Percentiles rank a stretch among this genome's conserved stretches.
These are phyloP conservation scores for Cochlearius cochlearius DNA, from an alignment of 2,113 vertebrate species.

Conservation along the genomic window DNA sequence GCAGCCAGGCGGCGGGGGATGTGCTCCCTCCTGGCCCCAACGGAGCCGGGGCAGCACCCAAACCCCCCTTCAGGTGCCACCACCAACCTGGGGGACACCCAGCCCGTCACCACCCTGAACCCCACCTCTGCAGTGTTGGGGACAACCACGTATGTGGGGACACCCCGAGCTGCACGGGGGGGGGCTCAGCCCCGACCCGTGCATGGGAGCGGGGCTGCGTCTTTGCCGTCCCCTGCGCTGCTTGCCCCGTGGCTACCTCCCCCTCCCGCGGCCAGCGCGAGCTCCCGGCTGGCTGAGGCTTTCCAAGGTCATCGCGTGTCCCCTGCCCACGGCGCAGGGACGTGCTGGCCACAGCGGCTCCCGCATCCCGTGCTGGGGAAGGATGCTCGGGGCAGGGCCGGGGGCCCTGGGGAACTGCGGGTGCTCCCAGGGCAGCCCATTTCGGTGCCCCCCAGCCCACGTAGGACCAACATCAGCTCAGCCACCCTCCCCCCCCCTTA, in stretches of 20 bases:
- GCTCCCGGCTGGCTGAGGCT: background rate
- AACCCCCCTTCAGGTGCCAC: background rate
- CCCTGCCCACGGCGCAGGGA: background rate
- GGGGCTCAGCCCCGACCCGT: rapidly evolving
- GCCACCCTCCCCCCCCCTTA: background rate
- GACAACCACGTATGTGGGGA: rapidly evolving
- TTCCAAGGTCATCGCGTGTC: background rate
- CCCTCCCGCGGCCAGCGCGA: rapidly evolving
- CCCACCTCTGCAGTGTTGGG: background rate
- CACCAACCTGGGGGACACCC: background rate
- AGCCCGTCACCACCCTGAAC: background rate
- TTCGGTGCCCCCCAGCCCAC: rapidly evolving
- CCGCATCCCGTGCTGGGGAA: rapidly evolving
- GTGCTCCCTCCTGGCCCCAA: too few relatives aligned
- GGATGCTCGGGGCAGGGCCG: rapidly evolving
- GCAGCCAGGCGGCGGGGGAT: background rate
- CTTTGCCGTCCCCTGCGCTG: rapidly evolving
- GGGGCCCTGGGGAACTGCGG: too few relatives aligned
- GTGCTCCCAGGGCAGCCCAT: background rate
- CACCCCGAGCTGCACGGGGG: background rate
- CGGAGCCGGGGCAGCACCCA: background rate
- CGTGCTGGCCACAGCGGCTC: rapidly evolving
- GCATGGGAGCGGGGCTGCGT: rapidly evolving
- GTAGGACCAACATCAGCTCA: background rate
- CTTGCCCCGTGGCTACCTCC: rapidly evolving